A percentile compares a stretch with the other conserved stretches of the same genome.
These are phyloP conservation scores for Oceanodroma tethys DNA, from an alignment of 2,113 vertebrate species.

Conservation along the genomic window DNA sequence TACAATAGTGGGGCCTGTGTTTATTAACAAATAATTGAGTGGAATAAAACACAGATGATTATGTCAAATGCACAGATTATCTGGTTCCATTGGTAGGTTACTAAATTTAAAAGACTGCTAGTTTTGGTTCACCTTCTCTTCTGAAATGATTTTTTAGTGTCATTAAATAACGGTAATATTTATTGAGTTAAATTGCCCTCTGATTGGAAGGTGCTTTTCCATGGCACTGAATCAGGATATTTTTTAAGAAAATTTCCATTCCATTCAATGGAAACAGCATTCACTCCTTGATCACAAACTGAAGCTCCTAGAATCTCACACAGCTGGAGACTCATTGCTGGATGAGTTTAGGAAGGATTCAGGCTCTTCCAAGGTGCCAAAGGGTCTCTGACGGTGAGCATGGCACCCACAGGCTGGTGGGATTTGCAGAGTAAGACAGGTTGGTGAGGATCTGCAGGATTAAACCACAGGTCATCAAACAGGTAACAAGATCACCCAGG, in stretches of 20 bases:
- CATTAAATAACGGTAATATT: background rate
- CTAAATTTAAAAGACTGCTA: slow-evolving; percentile 39
- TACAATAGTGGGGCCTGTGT: background rate
- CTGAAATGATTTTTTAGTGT: background rate
- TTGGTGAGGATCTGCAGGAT: background rate
- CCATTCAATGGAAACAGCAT: background rate
- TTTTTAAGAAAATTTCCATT: background rate
- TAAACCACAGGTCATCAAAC: background rate
- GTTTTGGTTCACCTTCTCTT: background rate
- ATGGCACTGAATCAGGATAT: background rate
- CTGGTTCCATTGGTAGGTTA: slow-evolving; percentile 27
- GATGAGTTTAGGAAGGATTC: background rate
- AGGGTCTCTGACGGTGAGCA: background rate
- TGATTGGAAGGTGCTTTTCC: background rate
- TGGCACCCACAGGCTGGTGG: background rate
- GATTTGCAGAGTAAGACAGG: background rate
- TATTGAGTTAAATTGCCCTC: background rate
- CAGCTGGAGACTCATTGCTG: background rate
- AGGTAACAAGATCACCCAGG: background rate
- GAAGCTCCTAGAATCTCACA: background rate
- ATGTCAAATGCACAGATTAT: slow-evolving; percentile 44
- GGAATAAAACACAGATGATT: slow-evolving; percentile 10
- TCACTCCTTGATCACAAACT: background rate
- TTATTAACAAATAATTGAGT: slow-evolving; percentile 65
- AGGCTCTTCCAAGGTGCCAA: background rate